Conservation (phyloP, 2,888 invertebrate species). For the Ypsolopha scabrella region DNA sequence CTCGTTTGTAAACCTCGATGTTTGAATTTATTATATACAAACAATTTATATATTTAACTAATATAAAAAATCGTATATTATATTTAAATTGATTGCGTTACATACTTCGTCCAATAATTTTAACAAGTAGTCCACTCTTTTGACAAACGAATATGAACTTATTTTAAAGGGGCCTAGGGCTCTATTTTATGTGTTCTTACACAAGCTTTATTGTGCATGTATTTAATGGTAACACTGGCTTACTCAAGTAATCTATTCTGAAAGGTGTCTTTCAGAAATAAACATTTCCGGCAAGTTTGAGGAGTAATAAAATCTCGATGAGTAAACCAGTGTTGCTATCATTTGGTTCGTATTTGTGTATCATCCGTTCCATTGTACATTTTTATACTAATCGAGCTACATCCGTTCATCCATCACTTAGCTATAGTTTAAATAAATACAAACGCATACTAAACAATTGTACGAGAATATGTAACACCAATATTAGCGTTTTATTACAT, state of each 20-base stretch:
- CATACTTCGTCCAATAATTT: constrained; percentile 32
- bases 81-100: constrained; percentile 27
- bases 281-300: background rate
- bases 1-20: background rate
- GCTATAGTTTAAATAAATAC: background rate
- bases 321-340: background rate
- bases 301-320: background rate
- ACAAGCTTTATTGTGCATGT: background rate
- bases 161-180: constrained; percentile 10
- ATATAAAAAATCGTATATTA: constrained; percentile 19
- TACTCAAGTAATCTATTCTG: no score
- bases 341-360: constrained; percentile 11
- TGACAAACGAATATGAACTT: constrained; percentile 19
- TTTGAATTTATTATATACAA: constrained; percentile 12
- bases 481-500: constrained; percentile 23
- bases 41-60: constrained; percentile 29
- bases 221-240: no score
- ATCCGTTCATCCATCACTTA: constrained; percentile 2
- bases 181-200: background rate
- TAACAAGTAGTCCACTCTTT: constrained; percentile 36
- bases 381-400: constrained; percentile 15
- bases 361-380: constrained; percentile 55
- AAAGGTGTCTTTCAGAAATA: background rate
- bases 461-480: constrained; percentile 30
- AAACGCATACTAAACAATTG: constrained; percentile 8